phyloP scores from a whole-genome alignment of 2,797 vertebrate genomes.

The Acipenser transmontanus region DNA sequence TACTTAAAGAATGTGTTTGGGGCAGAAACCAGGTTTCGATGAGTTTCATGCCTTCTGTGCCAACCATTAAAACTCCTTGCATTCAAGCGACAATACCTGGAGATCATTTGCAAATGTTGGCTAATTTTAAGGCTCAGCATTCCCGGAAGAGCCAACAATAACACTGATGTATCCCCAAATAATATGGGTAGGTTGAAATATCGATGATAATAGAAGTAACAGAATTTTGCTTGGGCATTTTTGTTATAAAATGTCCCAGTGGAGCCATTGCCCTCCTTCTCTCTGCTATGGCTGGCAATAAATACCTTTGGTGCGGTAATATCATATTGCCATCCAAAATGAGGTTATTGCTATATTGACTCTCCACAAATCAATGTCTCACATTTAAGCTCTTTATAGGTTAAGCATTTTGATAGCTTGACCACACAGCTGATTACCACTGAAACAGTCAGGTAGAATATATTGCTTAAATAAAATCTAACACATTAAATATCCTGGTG shows the following conservation, averaged over 20 bases:
- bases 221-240: background rate
- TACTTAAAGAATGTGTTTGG: no score
- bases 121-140: no score
- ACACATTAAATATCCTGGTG: background rate
- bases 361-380: constrained; percentile 7
- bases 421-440: no score
- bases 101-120: no score
- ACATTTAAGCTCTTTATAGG: background rate
- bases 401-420: background rate
- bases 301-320: constrained; percentile 6
- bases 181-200: constrained; percentile 3
- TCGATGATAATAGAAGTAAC: background rate
- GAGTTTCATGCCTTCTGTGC: no score
- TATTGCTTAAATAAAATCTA: no score
- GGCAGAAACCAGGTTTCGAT: background rate
- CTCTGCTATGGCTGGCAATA: constrained; percentile 2
- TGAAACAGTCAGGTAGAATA: no score
- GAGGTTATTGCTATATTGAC: constrained; percentile 13
- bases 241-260: constrained; percentile 3
- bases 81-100: no score
- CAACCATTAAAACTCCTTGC: no score
- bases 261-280: background rate
- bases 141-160: constrained; percentile 38
- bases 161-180: constrained; percentile 6
- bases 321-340: background rate